These are phyloP conservation scores for Cynoglossus semilaevis DNA, from an alignment of 2,113 vertebrate genomes.

Conservation along the genomic window DNA sequence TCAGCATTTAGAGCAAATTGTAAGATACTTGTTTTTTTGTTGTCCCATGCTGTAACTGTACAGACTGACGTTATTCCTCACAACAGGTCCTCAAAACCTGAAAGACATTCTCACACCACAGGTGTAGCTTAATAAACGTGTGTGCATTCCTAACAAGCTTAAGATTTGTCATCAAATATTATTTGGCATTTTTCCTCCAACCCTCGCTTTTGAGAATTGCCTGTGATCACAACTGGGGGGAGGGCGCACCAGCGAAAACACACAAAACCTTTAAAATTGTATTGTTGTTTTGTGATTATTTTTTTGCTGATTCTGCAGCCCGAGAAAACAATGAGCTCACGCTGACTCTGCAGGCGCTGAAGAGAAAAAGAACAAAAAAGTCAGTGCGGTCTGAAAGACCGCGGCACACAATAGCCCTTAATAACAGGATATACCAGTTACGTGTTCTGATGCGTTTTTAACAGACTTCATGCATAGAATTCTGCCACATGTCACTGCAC, in stretches of 20 bases:
- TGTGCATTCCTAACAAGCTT: not conserved
- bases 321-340: conserved; percentile 19
- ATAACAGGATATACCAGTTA: conserved; percentile 48
- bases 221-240: conserved; percentile 17
- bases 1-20: conserved; percentile 30
- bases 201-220: conserved; percentile 7
- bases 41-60: conserved; percentile 25
- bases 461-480: conserved; percentile 69
- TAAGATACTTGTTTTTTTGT: conserved; percentile 30
- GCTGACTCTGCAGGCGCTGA: conserved; percentile 18
- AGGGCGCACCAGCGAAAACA: not conserved
- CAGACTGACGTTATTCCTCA: conserved; percentile 10
- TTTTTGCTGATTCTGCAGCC: conserved; percentile 30
- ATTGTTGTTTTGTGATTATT: conserved; percentile 12
- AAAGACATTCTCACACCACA: conserved; percentile 11
- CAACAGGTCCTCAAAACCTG: conserved; percentile 9
- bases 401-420: conserved; percentile 57
- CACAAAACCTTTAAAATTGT: conserved; percentile 21
- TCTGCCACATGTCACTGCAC: conserved; percentile 60
- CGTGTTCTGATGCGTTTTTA: conserved; percentile 48
- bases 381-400: conserved; percentile 37
- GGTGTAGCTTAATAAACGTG: not conserved
- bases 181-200: conserved; percentile 36
- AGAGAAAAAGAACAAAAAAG: conserved; percentile 27
- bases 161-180: conserved; percentile 10